Conservation (phyloP, 1,140 invertebrate genomes). For the Venustaconcha ellipsiformis region DNA sequence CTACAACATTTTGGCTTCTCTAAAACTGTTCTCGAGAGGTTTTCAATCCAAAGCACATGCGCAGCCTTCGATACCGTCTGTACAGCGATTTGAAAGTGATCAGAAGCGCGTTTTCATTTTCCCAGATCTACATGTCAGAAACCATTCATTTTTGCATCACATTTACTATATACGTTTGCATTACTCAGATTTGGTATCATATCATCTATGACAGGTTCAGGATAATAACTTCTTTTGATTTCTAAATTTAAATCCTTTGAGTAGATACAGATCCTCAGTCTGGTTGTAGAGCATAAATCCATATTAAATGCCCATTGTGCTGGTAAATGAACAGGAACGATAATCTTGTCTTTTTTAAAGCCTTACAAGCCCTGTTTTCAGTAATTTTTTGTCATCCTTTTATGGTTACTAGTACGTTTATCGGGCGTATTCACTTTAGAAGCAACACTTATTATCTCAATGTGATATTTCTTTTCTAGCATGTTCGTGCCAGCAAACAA, state of each 20-base stretch:
- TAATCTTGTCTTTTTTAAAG: conserved; percentile 17
- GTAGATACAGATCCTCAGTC: too few relatives aligned
- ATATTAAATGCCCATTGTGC: too few relatives aligned
- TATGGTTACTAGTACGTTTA: conserved; percentile 16
- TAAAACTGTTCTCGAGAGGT: too few relatives aligned
- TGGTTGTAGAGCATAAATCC: too few relatives aligned
- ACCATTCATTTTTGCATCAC: conserved; percentile 47
- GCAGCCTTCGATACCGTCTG: conserved; percentile 23
- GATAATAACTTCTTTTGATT: conserved; percentile 9
- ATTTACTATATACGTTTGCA: conserved; percentile 10
- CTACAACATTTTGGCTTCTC: conserved; percentile 42
- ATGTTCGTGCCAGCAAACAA: conserved; percentile 8
- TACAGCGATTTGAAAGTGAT: conserved; percentile 31
- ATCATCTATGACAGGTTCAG: conserved; percentile 8
- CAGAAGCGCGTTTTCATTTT: conserved; percentile 31
- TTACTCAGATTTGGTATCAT: conserved; percentile 23
- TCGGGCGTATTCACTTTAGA: conserved; percentile 27
- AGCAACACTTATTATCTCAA: conserved; percentile 19
- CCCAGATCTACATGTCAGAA: conserved; percentile 54
- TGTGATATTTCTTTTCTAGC: conserved; percentile 22
- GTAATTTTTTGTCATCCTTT: not conserved
- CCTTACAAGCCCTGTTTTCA: conserved; percentile 15
- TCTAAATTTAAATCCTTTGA: too few relatives aligned
- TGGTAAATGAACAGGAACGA: too few relatives aligned
- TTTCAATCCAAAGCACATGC: conserved; percentile 19